A percentile compares a stretch with the other conserved stretches of the same genome.
Evolutionary conservation across 92 coral and sea anemone genomes (phyloP).

Genomic region (Phenganax stokvisi): DNA sequence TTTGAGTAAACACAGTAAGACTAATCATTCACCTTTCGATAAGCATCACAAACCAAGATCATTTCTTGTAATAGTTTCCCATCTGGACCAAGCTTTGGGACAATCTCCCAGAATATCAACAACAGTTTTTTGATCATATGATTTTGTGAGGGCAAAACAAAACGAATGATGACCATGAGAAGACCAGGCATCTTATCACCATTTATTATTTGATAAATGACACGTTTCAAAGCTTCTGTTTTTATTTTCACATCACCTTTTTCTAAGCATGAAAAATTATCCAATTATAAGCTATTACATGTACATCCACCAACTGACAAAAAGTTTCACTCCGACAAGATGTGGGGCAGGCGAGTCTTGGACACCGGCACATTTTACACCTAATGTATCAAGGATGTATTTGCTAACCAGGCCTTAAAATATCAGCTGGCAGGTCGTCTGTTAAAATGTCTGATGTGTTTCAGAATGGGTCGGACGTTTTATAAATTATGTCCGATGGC

Average conservation of each 20-base stretch:
- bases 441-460: no score
- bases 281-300: not conserved
- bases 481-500: no score
- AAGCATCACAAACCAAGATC: conserved; percentile 99
- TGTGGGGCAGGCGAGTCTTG: no score
- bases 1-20: not conserved
- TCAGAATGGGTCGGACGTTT: no score
- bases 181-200: conserved; percentile 97
- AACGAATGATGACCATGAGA: conserved; percentile 89
- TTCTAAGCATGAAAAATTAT: conserved; percentile 46
- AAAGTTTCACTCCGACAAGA: not conserved
- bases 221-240: conserved; percentile 83
- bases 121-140: conserved; percentile 93
- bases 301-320: not conserved
- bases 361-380: no score
- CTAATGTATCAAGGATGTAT: no score
- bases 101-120: conserved; percentile 97
- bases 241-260: conserved; percentile 82
- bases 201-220: conserved; percentile 83
- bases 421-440: no score
- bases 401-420: no score
- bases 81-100: conserved; percentile 95
- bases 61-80: conserved; percentile 95
- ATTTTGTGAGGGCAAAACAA: conserved; percentile 89
- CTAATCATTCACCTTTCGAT: conserved; percentile 65